Base-by-base conservation (phyloP, 2,888 invertebrate species). In the Lymantria monacha region DNA sequence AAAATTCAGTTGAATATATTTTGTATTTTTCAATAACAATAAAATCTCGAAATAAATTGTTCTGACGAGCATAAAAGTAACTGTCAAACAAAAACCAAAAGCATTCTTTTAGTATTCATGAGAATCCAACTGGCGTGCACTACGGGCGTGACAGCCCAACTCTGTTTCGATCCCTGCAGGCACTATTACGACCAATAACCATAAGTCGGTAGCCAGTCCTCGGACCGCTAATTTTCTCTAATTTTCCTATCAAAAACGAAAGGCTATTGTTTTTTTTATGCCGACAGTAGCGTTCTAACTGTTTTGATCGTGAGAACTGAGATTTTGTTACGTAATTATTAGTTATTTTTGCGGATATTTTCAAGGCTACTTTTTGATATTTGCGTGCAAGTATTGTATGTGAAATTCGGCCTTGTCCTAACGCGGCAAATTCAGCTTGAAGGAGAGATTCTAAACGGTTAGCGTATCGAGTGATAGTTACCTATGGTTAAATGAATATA, bases 181-280 rank as follows among this genome's bases (percentile, higher is more conserved):
- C 90, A 82, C 87, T 66, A 90, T 91, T 90, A 90, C 72, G 74
- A 63, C 79, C 87, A 85, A 86, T 89, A 91, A 89, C 88, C 83
- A 85, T 87, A 88, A 83, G 84, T 69, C 90, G 82, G 90, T 90
- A 91, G 90, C 87, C 72, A 69, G 72, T 64, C 61, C 75, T 65
- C 70, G 70, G 75, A 79, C 81, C 80, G 79, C 85, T 90, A 90
- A 91, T 91, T 90, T 89, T 84, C 85, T 82, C 89, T 90, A 89
- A 91, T 91, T 91, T 90, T 89, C 90, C 82, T 89, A 90, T 90
- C 90, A 90, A 87, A 90, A 83, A 70, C 86, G 79, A 83, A 79
- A 81, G 81, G 73, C 66, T 72, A 76, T 81, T 80, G 79, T 84
- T 84, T 81, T 22, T 47, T 83, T 81, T 76, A 62, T 64, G 49